Evolutionary conservation across 2,113 vertebrate genomes (phyloP).

Genomic region (Ailurus styani): DNA sequence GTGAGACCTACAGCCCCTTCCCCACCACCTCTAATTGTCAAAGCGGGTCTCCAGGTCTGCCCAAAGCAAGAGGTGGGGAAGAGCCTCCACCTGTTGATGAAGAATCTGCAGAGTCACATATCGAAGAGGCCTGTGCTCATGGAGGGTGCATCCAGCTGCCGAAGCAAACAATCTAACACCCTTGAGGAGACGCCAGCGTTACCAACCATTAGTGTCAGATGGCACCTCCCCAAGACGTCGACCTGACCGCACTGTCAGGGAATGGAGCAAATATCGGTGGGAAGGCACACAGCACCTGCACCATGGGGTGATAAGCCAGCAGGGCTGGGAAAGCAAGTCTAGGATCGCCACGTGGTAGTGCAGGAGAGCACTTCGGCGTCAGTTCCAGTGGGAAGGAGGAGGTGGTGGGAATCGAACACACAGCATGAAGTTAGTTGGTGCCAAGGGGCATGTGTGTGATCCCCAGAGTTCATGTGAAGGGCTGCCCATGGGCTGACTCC

Average conservation of each 20-base stretch:
- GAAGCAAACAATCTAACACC: accelerated
- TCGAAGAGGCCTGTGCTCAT: too few species aligned
- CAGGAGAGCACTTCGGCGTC: accelerated
- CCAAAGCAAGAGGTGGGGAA: neutral
- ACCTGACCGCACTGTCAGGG: accelerated
- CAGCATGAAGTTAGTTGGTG: accelerated
- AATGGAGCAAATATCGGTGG: accelerated
- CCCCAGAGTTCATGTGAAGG: neutral
- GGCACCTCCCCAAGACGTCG: neutral
- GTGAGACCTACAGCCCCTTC: neutral
- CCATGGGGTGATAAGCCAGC: neutral
- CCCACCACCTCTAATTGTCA: neutral
- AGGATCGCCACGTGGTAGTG: accelerated
- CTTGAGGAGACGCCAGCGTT: neutral
- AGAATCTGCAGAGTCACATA: neutral
- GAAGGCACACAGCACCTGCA: accelerated
- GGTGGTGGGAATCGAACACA: neutral
- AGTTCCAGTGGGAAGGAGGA: neutral
- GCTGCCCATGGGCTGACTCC: neutral
- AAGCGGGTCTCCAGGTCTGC: neutral
- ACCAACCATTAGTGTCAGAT: neutral
- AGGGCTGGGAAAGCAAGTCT: too few species aligned
- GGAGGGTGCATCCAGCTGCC: too few species aligned
- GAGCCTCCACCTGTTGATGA: accelerated
- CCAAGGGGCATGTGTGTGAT: neutral